Base-by-base conservation (phyloP, 2,797 vertebrate genomes). In the Fistularia commersonii region DNA sequence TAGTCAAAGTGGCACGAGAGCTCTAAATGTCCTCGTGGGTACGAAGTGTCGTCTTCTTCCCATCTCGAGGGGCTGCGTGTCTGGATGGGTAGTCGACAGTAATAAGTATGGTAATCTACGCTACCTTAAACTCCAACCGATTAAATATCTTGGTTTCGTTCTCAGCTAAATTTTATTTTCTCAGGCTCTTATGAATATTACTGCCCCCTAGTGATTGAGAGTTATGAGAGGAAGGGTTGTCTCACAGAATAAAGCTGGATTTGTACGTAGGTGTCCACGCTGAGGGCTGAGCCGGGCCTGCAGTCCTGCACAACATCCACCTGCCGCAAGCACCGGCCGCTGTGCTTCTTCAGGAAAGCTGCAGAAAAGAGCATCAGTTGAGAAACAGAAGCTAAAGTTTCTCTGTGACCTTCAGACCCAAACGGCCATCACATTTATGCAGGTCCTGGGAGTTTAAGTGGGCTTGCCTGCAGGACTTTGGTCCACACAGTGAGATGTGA, bases 391-490 rank as follows among this genome's bases (percentile, higher is more conserved):
- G 2, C 2, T 2, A 31, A 1, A 8, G 42, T 44, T 14, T 11
- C 13, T 44, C 15, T 5, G 15, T 9, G 8, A 23, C 42, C 9
- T 14, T 8, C 41, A 14, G 42, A 44, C 2, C 23, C 23, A 4
- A 23, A 4, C 23, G 23, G 23, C 4, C 23, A 4, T 2, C 23
- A 23, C 23, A 4, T 23, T 23, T 4, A 23, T 23, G 23, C 23
- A 4, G 23, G 23, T n/a, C n/a, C n/a, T n/a, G n/a, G n/a, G n/a
- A n/a, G n/a, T 23, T 23, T 4, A 23, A 23, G 23, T 4, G 23
- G 23, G 23, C 5, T 35, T 86, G 97, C 97, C 96, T 87, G 93
- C 92, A 76, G 95, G 94, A 76, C 90, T 98, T 0, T 11, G 15
- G 64, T 95, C 92, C 33, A 91, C 69, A 69, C 97, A 99, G 14